Conservation (phyloP, 2,113 vertebrate species). For the Arvicanthis niloticus region DNA sequence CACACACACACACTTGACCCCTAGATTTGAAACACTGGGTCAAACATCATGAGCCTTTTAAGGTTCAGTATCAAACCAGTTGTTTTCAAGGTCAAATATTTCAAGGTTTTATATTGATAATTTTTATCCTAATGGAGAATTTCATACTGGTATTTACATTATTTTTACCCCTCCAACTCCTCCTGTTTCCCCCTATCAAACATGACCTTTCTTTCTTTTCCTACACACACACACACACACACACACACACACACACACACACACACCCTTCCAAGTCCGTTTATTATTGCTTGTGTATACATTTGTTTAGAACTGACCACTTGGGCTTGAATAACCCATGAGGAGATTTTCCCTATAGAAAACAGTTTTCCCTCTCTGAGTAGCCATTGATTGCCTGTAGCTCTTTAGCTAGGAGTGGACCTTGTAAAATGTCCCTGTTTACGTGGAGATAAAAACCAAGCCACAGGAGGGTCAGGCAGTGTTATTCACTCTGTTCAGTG, state of each 20-base stretch:
- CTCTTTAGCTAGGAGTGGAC: background rate
- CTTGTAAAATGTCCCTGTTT: background rate
- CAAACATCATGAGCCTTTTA: background rate
- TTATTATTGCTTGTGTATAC: background rate
- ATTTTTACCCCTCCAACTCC: background rate
- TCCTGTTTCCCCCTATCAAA: background rate
- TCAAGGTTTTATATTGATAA: background rate
- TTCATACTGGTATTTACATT: background rate
- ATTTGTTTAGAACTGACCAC: background rate
- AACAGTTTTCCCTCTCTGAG: background rate
- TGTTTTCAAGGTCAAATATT: background rate
- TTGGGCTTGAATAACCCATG: background rate
- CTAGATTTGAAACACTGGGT: background rate
- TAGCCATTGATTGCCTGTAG: background rate
- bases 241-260: background rate
- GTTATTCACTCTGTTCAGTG: background rate
- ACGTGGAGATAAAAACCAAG: background rate
- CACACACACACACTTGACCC: background rate
- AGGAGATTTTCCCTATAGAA: background rate
- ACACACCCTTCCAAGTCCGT: background rate
- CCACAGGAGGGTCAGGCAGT: accelerated
- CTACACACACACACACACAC: background rate
- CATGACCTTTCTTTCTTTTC: background rate
- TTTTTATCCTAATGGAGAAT: background rate
- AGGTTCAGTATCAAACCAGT: background rate